phyloP scores from a whole-genome alignment of 2,113 vertebrate species.

The Acrocephalus arundinaceus region DNA sequence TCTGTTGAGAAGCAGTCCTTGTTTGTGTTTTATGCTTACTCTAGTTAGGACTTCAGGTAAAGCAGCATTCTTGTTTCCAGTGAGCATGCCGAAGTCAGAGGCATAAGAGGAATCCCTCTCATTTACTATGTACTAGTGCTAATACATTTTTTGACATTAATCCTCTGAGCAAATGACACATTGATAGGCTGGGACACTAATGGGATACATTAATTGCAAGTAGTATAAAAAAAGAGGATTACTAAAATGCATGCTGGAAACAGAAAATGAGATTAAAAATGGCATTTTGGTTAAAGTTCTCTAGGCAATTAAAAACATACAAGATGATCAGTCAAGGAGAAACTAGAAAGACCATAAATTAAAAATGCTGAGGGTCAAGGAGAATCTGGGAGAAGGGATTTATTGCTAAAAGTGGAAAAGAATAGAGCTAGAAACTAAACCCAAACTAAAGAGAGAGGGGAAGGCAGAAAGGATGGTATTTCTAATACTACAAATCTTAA shows the following conservation, averaged over 20 bases:
- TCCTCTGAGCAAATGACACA: slow-evolving; percentile 61
- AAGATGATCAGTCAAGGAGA: slow-evolving; percentile 56
- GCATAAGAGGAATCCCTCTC: slow-evolving; percentile 29
- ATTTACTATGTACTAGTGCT: slow-evolving; percentile 50
- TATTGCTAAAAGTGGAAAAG: not conserved
- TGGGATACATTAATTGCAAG: slow-evolving; percentile 61
- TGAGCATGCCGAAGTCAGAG: not conserved
- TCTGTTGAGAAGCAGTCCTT: not conserved
- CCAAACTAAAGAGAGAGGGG: not conserved
- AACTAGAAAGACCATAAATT: slow-evolving; percentile 35
- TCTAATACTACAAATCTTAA: not conserved
- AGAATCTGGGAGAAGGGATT: slow-evolving; percentile 6
- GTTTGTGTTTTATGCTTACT: not conserved
- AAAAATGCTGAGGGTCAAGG: slow-evolving; percentile 33
- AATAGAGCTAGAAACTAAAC: not conserved
- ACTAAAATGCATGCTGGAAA: slow-evolving; percentile 53
- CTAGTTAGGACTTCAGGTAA: not conserved
- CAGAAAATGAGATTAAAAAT: slow-evolving; percentile 70
- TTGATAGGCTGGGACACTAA: slow-evolving; percentile 55
- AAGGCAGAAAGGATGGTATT: not conserved
- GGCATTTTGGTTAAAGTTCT: slow-evolving; percentile 54
- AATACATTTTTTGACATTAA: slow-evolving; percentile 63
- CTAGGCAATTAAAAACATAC: slow-evolving; percentile 38
- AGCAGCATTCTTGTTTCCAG: not conserved
- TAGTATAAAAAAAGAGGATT: slow-evolving; percentile 63